Conservation (phyloP, 2,888 invertebrate genomes). For the Oeneis ivallda region DNA sequence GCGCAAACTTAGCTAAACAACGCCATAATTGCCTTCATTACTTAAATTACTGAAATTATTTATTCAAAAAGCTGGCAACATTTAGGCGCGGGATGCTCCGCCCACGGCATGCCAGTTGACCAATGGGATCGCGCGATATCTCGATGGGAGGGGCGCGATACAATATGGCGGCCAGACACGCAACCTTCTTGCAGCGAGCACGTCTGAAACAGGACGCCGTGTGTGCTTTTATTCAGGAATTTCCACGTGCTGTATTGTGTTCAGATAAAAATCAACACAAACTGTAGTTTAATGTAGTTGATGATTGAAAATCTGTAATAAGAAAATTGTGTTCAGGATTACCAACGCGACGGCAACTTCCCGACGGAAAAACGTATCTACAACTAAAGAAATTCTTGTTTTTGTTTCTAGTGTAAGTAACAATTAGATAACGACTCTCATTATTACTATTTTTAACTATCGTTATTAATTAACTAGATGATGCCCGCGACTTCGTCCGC, state of each 20-base stretch:
- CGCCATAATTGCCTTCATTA: constrained; percentile 83
- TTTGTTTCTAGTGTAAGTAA: constrained; percentile 3
- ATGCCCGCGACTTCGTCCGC: too few relatives aligned
- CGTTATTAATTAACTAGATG: too few relatives aligned
- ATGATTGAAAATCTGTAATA: not conserved
- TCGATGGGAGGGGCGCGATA: constrained; percentile 62
- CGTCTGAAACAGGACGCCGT: constrained; percentile 42
- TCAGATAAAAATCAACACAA: constrained; percentile 48
- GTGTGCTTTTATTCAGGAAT: constrained; percentile 39
- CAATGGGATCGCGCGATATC: constrained; percentile 57
- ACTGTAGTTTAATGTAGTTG: not conserved
- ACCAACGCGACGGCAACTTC: constrained; percentile 21
- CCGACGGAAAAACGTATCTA: constrained; percentile 22
- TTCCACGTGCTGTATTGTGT: constrained; percentile 49
- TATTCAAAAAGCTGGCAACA: constrained; percentile 83
- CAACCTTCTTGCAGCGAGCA: constrained; percentile 45
- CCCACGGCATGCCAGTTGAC: constrained; percentile 50
- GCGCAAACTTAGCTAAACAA: constrained; percentile 82
- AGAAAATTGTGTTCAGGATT: constrained; percentile 11
- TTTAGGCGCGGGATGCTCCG: constrained; percentile 65
- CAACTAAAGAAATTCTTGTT: not conserved
- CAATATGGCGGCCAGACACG: constrained; percentile 73
- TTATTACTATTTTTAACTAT: too few relatives aligned
- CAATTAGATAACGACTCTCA: not conserved
- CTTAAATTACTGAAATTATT: constrained; percentile 83